phyloP scores from a whole-genome alignment of 2,113 vertebrate species.

The Platanista minor region DNA sequence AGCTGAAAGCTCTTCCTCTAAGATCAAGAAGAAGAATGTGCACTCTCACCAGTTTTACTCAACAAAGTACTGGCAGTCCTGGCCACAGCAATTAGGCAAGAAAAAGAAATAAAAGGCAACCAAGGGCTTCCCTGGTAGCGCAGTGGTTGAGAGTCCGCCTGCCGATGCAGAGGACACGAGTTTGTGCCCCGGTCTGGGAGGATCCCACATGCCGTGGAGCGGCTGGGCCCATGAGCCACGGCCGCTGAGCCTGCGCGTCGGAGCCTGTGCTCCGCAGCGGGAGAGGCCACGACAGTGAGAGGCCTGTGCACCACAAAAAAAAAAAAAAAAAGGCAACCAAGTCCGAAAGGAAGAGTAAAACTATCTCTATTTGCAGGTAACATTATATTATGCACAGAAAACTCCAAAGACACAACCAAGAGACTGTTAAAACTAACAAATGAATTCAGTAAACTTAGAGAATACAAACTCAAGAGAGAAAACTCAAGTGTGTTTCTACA shows the following conservation, averaged over 20 bases:
- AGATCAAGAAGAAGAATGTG: neutral
- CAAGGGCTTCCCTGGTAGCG: no score
- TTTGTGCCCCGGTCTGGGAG: no score
- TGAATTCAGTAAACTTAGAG: neutral
- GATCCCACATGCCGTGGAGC: no score
- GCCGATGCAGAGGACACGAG: no score
- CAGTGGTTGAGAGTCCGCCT: no score
- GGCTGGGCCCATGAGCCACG: no score
- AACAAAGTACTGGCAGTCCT: neutral
- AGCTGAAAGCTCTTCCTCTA: neutral
- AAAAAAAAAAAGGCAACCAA: neutral
- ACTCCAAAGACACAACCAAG: no score
- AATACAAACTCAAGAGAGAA: neutral
- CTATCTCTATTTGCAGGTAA: neutral
- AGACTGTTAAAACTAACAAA: neutral
- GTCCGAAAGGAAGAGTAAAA: neutral
- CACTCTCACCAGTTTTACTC: neutral
- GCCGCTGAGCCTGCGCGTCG: no score
- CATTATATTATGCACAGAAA: neutral
- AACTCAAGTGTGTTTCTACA: neutral
- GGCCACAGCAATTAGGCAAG: neutral
- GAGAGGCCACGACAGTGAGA: no score
- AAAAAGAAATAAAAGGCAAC: neutral
- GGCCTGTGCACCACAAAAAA: no score
- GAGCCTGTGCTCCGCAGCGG: no score